Percentiles rank a stretch among this genome's conserved stretches.
phyloP scores from a whole-genome alignment of 2,797 vertebrate genomes.

The Esox masquinongy region DNA sequence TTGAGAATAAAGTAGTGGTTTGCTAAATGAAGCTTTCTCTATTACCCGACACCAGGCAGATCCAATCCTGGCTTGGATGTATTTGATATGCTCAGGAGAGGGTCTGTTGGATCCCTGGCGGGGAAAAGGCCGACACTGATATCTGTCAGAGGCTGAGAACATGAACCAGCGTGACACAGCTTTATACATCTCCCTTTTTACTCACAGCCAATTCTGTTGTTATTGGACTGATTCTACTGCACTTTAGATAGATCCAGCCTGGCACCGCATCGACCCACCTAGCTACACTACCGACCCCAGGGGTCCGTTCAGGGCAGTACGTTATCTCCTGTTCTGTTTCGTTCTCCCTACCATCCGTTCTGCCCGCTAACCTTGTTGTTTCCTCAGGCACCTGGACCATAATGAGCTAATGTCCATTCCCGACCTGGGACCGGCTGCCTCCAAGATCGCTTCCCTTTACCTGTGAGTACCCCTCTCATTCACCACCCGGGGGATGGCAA shows the following conservation, averaged over 20 bases:
- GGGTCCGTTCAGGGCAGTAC: not conserved
- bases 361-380: not conserved
- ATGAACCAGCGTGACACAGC: slow-evolving; percentile 7
- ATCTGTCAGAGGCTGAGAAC: slow-evolving; percentile 24
- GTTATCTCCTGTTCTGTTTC: not conserved
- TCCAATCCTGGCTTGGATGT: slow-evolving; percentile 84
- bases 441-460: slow-evolving; percentile 78
- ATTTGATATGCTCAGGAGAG: slow-evolving; percentile 82
- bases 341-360: not conserved
- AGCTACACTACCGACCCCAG: not conserved
- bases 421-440: slow-evolving; percentile 79
- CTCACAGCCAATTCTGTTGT: not conserved
- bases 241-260: not conserved
- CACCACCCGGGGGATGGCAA: not conserved
- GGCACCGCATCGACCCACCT: not conserved
- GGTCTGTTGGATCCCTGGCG: slow-evolving; percentile 66
- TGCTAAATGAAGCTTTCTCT: slow-evolving; percentile 90
- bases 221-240: not conserved
- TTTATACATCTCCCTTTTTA: not conserved
- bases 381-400: slow-evolving; percentile 84
- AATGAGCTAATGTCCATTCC: slow-evolving; percentile 90
- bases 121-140: slow-evolving; percentile 42
- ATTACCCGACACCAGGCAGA: slow-evolving; percentile 86
- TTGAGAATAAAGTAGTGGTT: slow-evolving; percentile 76
- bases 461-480: slow-evolving; percentile 82